A percentile compares a stretch with the other conserved stretches of the same genome.
These are phyloP conservation scores for Dorcus parallelipipedus DNA, from an alignment of 2,888 invertebrate species.

Conservation along the genomic window DNA sequence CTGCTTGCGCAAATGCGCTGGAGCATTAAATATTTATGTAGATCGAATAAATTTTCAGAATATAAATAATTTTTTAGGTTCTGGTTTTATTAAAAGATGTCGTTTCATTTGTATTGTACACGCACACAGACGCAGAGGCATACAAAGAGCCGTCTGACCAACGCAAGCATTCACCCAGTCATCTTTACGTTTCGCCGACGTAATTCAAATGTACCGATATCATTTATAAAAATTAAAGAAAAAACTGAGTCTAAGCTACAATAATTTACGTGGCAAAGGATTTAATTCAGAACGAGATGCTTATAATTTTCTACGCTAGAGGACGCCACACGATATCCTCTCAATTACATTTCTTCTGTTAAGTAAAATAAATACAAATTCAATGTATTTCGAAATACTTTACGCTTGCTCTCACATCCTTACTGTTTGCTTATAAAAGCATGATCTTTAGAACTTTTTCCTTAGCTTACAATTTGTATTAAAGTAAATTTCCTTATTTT, in stretches of 20 bases:
- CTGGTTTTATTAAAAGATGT: not conserved
- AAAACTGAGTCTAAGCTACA: not conserved
- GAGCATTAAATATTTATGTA: too few relatives aligned
- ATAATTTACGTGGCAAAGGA: constrained; percentile 1
- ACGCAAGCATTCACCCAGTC: not conserved
- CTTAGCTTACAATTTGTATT: too few relatives aligned
- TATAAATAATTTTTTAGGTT: not conserved
- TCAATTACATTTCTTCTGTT: constrained; percentile 8
- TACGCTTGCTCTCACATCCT: not conserved
- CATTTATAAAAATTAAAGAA: constrained; percentile 5
- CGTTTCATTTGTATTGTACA: not conserved
- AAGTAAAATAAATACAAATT: not conserved
- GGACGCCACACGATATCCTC: constrained; percentile 11
- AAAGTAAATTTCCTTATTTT: too few relatives aligned
- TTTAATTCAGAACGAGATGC: constrained; percentile 5
- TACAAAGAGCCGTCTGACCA: too few relatives aligned
- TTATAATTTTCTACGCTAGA: constrained; percentile 14
- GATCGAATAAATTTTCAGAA: too few relatives aligned
- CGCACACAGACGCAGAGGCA: not conserved
- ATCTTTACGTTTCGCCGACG: constrained; percentile 4
- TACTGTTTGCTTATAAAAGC: too few relatives aligned
- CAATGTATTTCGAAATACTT: not conserved
- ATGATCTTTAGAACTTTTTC: too few relatives aligned
- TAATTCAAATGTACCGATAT: constrained; percentile 6
- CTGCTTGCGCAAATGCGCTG: too few relatives aligned